Evolutionary conservation across 37 sponge, comb jelly and placozoan genomes (phyloP), one percentile per base, ranked within the genome.

Genomic region (Mnemiopsis leidyi): DNA sequence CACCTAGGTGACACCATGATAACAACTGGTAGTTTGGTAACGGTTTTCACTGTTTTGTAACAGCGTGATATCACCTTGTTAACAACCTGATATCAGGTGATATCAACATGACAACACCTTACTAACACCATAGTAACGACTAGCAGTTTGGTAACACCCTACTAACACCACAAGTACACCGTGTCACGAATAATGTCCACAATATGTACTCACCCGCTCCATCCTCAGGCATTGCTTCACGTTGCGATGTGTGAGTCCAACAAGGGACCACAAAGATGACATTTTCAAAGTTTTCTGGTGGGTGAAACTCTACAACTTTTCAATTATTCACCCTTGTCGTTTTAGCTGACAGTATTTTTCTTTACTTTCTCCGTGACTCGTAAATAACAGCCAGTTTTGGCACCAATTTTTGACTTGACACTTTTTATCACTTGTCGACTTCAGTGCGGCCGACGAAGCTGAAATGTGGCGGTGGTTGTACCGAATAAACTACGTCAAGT

Each of bases 221-320:
- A n/a, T 23, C 73, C 29, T 3, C 79, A 77, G 79, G 35, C 36
- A 40, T 28, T 85, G 90, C 36, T 85, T 85, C 29, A 32, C 90
- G 2, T 25, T 85, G 29, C 90, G 90, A 26, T 85, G 61, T 25
- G 7, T 40, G 24, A 40, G 36, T 40, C 90, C 40, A n/a, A 85
- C 90, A 13, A 85, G 36, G 39, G 90, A 85, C 29, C 61, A 85
- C 40, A 38, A 85, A 85, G 90, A 85, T 20, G 90, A 85, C 3
- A 23, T 40, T 26, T 85, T 85, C 61, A 85, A 85, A 85, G 90
- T 85, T 36, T 85, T 85, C 61, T 40, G 90, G 90, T 85, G 40
- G 25, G 90, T 39, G 16, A 20, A 34, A 32, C 61, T 48, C n/a
- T n/a, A n/a, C n/a, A n/a, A n/a, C n/a, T n/a, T n/a, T n/a, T n/a